A percentile compares a stretch with the other conserved stretches of the same genome.
These are phyloP conservation scores for Cyclophora punctaria DNA, from an alignment of 2,888 invertebrate genomes.

Conservation along the genomic window DNA sequence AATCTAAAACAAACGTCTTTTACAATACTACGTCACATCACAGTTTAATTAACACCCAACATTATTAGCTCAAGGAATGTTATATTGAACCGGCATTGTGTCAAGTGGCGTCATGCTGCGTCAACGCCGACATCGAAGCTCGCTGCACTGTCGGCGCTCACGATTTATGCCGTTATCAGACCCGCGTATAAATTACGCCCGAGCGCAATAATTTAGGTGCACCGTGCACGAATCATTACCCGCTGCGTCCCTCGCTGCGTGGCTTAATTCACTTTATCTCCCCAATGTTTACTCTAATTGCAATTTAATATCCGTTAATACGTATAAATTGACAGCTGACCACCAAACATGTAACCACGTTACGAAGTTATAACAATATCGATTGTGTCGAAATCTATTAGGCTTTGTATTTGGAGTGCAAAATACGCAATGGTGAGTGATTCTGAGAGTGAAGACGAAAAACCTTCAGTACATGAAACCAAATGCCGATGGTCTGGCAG, in stretches of 20 bases:
- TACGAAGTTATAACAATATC: neutral
- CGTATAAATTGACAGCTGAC: conserved; percentile 23
- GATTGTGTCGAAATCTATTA: conserved; percentile 18
- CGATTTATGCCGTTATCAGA: conserved; percentile 72
- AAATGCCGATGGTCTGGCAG: conserved; percentile 47
- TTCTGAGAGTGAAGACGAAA: conserved; percentile 23
- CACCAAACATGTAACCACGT: conserved; percentile 6
- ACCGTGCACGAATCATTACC: conserved; percentile 73
- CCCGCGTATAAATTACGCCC: conserved; percentile 67
- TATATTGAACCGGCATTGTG: conserved; percentile 32
- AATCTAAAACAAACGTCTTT: conserved; percentile 71
- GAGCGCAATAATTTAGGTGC: conserved; percentile 71
- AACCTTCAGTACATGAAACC: conserved; percentile 27
- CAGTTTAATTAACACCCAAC: too few relatives aligned
- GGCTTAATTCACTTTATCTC: conserved; percentile 68
- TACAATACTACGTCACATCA: too few relatives aligned
- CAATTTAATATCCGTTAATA: conserved; percentile 44
- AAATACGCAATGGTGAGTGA: conserved; percentile 11
- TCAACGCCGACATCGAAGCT: conserved; percentile 58
- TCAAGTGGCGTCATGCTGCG: conserved; percentile 60
- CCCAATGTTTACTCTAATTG: conserved; percentile 54
- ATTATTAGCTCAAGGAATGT: neutral
- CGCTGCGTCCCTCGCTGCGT: conserved; percentile 55
- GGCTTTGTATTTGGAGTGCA: conserved; percentile 14
- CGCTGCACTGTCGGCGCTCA: conserved; percentile 56